Evolutionary conservation across 1,140 invertebrate species (phyloP), one percentile per base, ranked within the genome.

Genomic region (Reticulitermes speratus): DNA sequence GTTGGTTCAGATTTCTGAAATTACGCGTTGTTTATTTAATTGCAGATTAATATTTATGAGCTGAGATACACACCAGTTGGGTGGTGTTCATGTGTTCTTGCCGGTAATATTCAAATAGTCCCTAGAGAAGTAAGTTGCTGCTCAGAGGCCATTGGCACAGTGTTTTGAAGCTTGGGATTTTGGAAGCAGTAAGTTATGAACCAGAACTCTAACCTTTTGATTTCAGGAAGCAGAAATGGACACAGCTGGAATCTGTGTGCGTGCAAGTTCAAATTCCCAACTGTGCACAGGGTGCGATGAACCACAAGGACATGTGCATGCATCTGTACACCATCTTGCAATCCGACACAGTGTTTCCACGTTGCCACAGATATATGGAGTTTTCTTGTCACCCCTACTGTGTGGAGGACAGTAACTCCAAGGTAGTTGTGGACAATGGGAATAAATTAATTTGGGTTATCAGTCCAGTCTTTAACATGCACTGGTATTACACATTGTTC

Each of bases 391-490:
- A 91, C 83, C 89, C 91, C 55, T 91, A 90, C 85, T 92, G 92
- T 69, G 90, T 91, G 0, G 91, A 92, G 85, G 89, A 91, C 84
- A 91, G 90, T 21, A 90, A 89, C 83, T 89, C 90, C 12, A 91
- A 92, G 89, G 90, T 92, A 32, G 91, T 92, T 14, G 91, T 92
- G 45, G 92, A 92, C 87, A 92, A 92, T 86, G 92, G 92, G 38
- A 92, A 92, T 65, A 92, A 92, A 86, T 92, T 90, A 52, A 92
- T 91, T 3, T 92, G 91, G 91, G 89, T 92, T 30, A 90, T 92
- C 65, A 91, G 90, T 9, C 91, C 91, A 0, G 88, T 90, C 85
- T 91, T 90, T 87, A 90, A 90, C 7, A 85, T 92, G 8, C 89
- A 89, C 55, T 89, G 91, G 69, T 91, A 92, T 84, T 91, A 91